A percentile compares a stretch with the other conserved stretches of the same genome.
phyloP scores from a whole-genome alignment of 92 coral and sea anemone genomes.

The Umimayanthus chanpuru region DNA sequence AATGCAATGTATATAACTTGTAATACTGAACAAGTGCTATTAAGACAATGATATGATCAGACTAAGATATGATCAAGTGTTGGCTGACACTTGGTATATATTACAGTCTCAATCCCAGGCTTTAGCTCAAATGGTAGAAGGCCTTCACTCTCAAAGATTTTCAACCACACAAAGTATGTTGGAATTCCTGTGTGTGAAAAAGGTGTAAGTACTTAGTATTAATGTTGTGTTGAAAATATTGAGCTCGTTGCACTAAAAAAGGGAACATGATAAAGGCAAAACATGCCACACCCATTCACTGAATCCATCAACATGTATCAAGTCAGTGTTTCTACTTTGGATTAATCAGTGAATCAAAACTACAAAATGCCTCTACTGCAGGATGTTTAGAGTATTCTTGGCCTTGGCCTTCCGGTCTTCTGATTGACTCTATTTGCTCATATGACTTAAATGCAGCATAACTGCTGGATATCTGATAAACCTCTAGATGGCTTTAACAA shows the following conservation, averaged over 20 bases:
- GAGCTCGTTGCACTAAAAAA: too few relatives aligned
- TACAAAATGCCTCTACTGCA: conserved; percentile 33
- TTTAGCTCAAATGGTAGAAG: conserved; percentile 23
- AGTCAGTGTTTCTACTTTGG: too few relatives aligned
- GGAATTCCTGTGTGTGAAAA: conserved; percentile 7
- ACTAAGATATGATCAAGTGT: too few relatives aligned
- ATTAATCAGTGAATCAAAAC: background rate
- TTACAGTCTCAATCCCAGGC: background rate
- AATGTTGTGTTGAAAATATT: too few relatives aligned
- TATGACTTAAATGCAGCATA: conserved; percentile 44
- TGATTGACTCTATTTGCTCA: conserved; percentile 15
- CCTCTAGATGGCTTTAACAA: conserved; percentile 35
- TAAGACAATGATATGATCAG: background rate
- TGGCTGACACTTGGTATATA: too few relatives aligned
- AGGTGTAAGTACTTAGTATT: too few relatives aligned
- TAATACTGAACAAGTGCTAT: too few relatives aligned
- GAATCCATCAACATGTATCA: too few relatives aligned
- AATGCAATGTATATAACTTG: too few relatives aligned
- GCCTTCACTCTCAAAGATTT: conserved; percentile 29
- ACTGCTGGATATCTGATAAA: conserved; percentile 48
- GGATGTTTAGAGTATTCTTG: conserved; percentile 37
- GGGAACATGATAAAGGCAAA: too few relatives aligned
- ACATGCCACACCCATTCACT: too few relatives aligned
- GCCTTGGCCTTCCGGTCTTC: conserved; percentile 45
- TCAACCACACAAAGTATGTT: conserved; percentile 33